Percentiles rank a stretch among this genome's conserved stretches.
These are phyloP conservation scores for Drosophila elegans DNA, from an alignment of 1,140 invertebrate species.

Conservation along the genomic window DNA sequence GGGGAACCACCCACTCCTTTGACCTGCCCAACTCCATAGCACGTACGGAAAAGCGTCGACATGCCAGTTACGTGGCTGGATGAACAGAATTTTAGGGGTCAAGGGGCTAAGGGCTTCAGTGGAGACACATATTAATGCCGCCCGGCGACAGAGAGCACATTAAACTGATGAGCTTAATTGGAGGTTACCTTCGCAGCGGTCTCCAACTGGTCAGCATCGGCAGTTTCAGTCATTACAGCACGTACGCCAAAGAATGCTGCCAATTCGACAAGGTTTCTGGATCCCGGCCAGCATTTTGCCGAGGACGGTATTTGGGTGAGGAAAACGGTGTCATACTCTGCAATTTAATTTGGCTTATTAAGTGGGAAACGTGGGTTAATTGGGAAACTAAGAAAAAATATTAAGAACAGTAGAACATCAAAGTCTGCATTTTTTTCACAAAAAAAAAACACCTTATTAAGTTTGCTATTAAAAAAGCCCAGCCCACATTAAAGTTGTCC, in stretches of 20 bases:
- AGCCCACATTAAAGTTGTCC: too few species aligned
- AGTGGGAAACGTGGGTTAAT: not conserved
- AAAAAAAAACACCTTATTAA: too few species aligned
- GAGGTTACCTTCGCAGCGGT: slow-evolving; percentile 67
- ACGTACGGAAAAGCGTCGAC: slow-evolving; percentile 68
- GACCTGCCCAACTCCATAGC: slow-evolving; percentile 43
- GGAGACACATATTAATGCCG: slow-evolving; percentile 76
- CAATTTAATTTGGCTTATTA: slow-evolving; percentile 2
- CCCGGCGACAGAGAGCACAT: slow-evolving; percentile 73
- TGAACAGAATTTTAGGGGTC: slow-evolving; percentile 15
- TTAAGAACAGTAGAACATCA: too few species aligned
- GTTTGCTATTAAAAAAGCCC: too few species aligned
- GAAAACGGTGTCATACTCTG: slow-evolving; percentile 4
- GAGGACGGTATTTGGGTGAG: not conserved
- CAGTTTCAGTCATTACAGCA: slow-evolving; percentile 50
- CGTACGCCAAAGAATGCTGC: slow-evolving; percentile 51
- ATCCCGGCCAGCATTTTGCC: slow-evolving; percentile 1
- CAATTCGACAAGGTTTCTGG: slow-evolving; percentile 38
- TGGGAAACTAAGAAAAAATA: not conserved
- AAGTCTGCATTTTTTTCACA: too few species aligned
- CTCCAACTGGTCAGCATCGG: slow-evolving; percentile 20
- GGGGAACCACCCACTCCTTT: slow-evolving; percentile 12
- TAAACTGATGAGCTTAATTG: slow-evolving; percentile 83
- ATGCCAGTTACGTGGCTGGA: slow-evolving; percentile 66
- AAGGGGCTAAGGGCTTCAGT: slow-evolving; percentile 8